These are phyloP conservation scores for Lepidurus couesii DNA, from an alignment of 1,140 invertebrate genomes.

Conservation along the genomic window DNA sequence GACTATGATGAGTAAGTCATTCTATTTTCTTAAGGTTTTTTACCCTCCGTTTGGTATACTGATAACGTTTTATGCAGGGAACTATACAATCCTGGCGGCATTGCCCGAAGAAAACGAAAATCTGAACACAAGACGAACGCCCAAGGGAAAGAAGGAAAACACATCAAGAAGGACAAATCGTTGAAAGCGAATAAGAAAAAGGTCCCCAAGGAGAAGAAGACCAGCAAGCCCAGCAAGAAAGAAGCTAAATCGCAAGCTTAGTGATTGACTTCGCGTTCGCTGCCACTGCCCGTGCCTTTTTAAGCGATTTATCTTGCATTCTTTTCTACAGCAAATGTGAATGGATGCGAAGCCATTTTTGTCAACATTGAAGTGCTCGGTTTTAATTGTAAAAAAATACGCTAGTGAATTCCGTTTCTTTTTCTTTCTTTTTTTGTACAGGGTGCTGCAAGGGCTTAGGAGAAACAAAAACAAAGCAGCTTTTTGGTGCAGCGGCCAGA, in stretches of 20 bases:
- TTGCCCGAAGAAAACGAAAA: background rate
- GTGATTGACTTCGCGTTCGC: background rate
- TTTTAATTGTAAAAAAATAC: background rate
- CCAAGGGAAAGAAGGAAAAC: background rate
- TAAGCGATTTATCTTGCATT: background rate
- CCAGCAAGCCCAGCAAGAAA: constrained; percentile 2
- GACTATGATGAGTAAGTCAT: background rate
- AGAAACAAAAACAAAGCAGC: background rate
- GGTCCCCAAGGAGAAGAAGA: background rate
- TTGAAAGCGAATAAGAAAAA: constrained; percentile 1
- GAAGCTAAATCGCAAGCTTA: constrained; percentile 7
- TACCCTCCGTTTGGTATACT: background rate
- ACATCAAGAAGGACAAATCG: background rate
- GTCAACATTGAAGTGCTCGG: background rate
- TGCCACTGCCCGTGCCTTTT: constrained; percentile 3
- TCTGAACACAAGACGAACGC: background rate
- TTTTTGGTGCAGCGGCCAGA: background rate
- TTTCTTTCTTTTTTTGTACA: background rate
- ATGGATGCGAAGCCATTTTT: background rate
- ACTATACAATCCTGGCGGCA: background rate
- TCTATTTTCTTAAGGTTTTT: background rate
- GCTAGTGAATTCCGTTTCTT: background rate
- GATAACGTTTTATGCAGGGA: background rate
- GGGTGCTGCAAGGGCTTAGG: constrained; percentile 6
- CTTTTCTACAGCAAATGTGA: background rate